phyloP scores from a whole-genome alignment of 2,888 invertebrate genomes.

The Idaea biselata region DNA sequence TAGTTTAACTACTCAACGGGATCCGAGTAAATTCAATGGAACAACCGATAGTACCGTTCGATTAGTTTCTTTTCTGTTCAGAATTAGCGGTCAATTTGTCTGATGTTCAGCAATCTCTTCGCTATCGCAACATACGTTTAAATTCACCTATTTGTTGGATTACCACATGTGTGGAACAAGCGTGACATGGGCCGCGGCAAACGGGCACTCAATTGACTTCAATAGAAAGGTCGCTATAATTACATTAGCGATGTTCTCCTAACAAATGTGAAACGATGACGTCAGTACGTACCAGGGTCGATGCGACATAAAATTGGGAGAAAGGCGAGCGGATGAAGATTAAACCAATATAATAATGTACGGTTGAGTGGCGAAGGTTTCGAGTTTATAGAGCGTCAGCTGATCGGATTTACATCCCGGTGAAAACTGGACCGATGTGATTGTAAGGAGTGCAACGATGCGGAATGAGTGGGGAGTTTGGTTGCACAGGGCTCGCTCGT shows the following conservation, averaged over 20 bases:
- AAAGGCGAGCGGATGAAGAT: constrained; percentile 27
- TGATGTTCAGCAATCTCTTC: constrained; percentile 42
- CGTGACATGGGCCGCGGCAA: constrained; percentile 15
- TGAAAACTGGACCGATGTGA: constrained; percentile 10
- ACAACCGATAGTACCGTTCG: constrained; percentile 21
- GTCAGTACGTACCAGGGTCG: constrained; percentile 19
- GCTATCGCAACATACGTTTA: constrained; percentile 2
- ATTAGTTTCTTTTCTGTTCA: constrained; percentile 40
- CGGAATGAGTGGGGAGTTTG: constrained; percentile 5
- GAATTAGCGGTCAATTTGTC: constrained; percentile 51
- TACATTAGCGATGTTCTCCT: constrained; percentile 56
- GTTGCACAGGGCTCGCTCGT: constrained; percentile 2
- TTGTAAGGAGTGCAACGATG: constrained; percentile 17
- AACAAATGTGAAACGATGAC: constrained; percentile 48
- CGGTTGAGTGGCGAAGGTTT: constrained; percentile 24
- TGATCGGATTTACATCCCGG: constrained; percentile 7
- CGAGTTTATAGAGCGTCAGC: constrained; percentile 15
- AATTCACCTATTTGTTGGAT: neutral
- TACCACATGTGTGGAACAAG: constrained; percentile 11
- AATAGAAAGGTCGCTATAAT: constrained; percentile 71
- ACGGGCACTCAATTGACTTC: constrained; percentile 54
- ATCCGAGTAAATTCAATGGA: constrained; percentile 26
- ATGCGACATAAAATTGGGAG: constrained; percentile 27
- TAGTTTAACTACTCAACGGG: neutral
- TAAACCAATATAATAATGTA: constrained; percentile 25